Base-by-base conservation (phyloP, 2,113 vertebrate species). In the Origma solitaria region DNA sequence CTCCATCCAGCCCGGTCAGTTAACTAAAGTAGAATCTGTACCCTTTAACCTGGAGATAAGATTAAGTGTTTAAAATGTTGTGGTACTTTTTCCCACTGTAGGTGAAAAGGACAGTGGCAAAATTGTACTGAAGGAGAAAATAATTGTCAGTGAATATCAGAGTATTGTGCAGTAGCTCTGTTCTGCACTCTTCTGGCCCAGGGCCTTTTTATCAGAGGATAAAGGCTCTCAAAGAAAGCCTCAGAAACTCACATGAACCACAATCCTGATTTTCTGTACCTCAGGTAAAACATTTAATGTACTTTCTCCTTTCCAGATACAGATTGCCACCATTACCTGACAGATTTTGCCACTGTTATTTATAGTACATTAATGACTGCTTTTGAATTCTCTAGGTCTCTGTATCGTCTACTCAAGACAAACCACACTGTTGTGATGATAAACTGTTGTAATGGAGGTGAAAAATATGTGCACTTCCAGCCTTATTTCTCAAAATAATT, bases 251-350 rank as follows among this genome's bases (percentile, higher is more conserved):
- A 19, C 15, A 40, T 17, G 60, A 92, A 5, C 31, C 42, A 53
- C 71, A 71, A 4, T 31, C n/a, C 61, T 35, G 31, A 37, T 50
- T 30, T 80, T 31, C 16, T 50, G 35, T 30, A 20, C 15, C 47
- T 76, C 40, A 18, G 7, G 42, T 2, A 25, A 66, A 75, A 31
- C 11, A 7, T n/a, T 38, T 15, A 0, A 0, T 57, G 30, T 53
- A 3, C 28, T 49, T 82, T 61, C 37, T 85, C 28, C 51, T 45
- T 38, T 24, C 47, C 33, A n/a, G 9, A 3, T 9, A 11, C 3
- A 3, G 8, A 7, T 8, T 73, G 42, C 50, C 53, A 7, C 37
- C 31, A 7, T 70, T 56, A 73, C 15, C 24, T 31, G 14, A 35
- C 50, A 78, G 19, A 12, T 89, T 19, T 42, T 73, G 54, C 17